Evolutionary conservation across 1,140 invertebrate species (phyloP).

Genomic region (Drosophila ironensis): DNA sequence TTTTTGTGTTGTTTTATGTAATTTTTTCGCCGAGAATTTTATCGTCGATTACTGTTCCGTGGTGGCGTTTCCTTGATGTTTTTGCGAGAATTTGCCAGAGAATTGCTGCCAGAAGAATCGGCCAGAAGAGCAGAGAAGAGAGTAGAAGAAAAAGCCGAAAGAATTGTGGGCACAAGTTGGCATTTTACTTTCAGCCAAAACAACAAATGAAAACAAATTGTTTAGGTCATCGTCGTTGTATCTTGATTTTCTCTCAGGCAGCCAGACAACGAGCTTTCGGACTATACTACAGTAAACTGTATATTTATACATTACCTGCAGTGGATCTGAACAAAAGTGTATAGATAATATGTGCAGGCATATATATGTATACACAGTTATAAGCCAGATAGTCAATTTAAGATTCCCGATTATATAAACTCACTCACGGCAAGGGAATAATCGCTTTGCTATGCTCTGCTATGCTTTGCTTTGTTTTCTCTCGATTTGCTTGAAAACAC

Average conservation of each 20-base stretch:
- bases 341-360: constrained; percentile 24
- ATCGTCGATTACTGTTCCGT: constrained; percentile 42
- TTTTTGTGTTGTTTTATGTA: constrained; percentile 37
- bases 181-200: constrained; percentile 73
- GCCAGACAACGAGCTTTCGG: no score
- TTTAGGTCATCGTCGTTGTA: constrained; percentile 59
- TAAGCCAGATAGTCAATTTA: constrained; percentile 12
- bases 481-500: no score
- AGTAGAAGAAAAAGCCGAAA: constrained; percentile 5
- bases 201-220: constrained; percentile 72
- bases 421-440: not conserved
- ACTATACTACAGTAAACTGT: no score
- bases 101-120: constrained; percentile 18
- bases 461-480: no score
- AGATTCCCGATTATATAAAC: constrained; percentile 26
- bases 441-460: constrained; percentile 8
- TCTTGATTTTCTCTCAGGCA: no score
- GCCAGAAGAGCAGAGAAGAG: constrained; percentile 1
- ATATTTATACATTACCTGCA: constrained; percentile 4
- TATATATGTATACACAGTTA: no score
- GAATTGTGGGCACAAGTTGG: constrained; percentile 64
- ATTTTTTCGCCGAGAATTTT: constrained; percentile 32
- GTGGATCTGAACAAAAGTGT: not conserved
- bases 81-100: constrained; percentile 40
- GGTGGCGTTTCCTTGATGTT: constrained; percentile 40